Percentiles rank a stretch among this genome's conserved stretches.
Evolutionary conservation across 2,113 vertebrate species (phyloP).

Genomic region (Myocastor coypus): DNA sequence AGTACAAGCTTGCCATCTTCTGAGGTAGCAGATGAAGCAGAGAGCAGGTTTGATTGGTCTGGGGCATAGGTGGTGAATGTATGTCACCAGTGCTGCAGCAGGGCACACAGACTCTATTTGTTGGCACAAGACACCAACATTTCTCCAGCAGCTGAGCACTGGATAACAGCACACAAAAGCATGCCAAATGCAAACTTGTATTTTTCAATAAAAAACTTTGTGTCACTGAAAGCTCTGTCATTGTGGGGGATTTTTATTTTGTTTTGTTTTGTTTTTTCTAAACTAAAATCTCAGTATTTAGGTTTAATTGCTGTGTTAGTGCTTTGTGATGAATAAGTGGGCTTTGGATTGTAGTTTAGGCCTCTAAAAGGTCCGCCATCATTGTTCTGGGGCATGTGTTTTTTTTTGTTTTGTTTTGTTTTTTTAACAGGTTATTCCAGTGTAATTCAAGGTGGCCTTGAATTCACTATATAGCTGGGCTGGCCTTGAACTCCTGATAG

Average conservation of each 20-base stretch:
- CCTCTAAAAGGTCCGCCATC: background rate
- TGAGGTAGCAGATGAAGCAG: slow-evolving; percentile 13
- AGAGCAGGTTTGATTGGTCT: slow-evolving; percentile 12
- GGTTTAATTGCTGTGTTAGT: background rate
- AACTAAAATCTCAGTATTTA: background rate
- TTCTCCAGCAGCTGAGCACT: background rate
- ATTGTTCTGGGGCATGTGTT: background rate
- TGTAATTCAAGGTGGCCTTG: background rate
- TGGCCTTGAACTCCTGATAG: background rate
- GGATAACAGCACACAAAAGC: background rate
- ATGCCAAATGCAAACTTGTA: background rate
- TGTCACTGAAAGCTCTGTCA: background rate
- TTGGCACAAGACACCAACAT: background rate
- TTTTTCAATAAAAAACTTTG: background rate
- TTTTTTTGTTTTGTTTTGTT: background rate
- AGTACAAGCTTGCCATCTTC: slow-evolving; percentile 50
- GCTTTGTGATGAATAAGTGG: background rate
- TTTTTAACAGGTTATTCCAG: background rate
- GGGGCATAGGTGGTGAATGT: background rate
- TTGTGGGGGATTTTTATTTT: background rate
- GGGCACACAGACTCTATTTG: background rate
- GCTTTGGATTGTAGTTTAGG: background rate
- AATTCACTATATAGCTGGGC: background rate
- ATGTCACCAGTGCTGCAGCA: background rate
- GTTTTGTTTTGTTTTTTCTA: background rate